A percentile compares a stretch with the other conserved stretches of the same genome.
These are phyloP conservation scores for Gila orcuttii DNA, from an alignment of 2,113 vertebrate genomes.

Conservation along the genomic window DNA sequence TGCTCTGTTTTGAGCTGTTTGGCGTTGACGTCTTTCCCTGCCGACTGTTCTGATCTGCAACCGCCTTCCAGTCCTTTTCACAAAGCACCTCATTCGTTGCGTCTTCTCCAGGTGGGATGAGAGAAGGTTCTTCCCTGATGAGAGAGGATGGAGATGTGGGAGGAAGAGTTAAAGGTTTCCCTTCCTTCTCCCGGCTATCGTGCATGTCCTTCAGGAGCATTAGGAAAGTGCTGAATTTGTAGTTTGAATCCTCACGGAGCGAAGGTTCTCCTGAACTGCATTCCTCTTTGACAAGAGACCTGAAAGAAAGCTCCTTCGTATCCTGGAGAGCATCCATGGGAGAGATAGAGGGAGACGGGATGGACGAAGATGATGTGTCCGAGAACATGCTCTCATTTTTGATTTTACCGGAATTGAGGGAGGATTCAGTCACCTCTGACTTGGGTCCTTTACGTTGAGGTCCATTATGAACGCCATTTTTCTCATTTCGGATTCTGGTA, in stretches of 20 bases:
- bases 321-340: constrained; percentile 82
- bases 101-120: constrained; percentile 61
- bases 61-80: constrained; percentile 29
- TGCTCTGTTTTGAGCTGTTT: constrained; percentile 62
- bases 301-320: constrained; percentile 84
- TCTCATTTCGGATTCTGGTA: constrained; percentile 63
- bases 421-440: not conserved
- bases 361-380: constrained; percentile 56
- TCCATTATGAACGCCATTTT: constrained; percentile 66
- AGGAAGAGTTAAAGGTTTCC: constrained; percentile 80
- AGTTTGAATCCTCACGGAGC: constrained; percentile 85
- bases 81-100: constrained; percentile 13
- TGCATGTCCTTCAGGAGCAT: constrained; percentile 97
- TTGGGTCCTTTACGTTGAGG: constrained; percentile 46
- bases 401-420: constrained; percentile 48
- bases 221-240: constrained; percentile 92
- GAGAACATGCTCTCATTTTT: constrained; percentile 66
- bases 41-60: constrained; percentile 58
- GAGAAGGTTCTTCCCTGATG: constrained; percentile 76
- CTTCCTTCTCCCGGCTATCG: constrained; percentile 90
- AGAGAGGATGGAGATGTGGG: constrained; percentile 67
- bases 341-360: constrained; percentile 66
- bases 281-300: constrained; percentile 81
- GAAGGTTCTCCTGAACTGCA: constrained; percentile 68
- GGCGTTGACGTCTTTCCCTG: constrained; percentile 44